Percentiles rank a stretch among this genome's conserved stretches.
phyloP scores from a whole-genome alignment of 2,888 invertebrate genomes.

The Podabrus alpinus region DNA sequence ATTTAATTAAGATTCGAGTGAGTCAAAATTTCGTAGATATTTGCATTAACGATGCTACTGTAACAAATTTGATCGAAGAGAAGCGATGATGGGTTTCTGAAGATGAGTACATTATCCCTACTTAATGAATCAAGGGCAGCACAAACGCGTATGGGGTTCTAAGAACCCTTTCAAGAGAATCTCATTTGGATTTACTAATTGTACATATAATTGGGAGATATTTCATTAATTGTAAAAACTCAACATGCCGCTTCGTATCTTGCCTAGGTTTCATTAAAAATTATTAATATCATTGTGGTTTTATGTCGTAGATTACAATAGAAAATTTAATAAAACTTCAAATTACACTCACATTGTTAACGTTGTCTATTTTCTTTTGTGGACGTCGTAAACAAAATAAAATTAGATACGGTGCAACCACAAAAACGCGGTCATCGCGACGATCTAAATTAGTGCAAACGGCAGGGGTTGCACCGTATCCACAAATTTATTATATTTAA shows the following conservation, averaged over 20 bases:
- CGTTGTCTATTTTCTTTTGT: not conserved
- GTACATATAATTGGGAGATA: not conserved
- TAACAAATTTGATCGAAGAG: constrained; percentile 18
- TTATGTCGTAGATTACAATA: not conserved
- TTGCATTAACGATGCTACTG: constrained; percentile 10
- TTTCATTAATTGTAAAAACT: not conserved
- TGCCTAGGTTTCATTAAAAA: not conserved
- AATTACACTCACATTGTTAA: not conserved
- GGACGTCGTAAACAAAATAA: not conserved
- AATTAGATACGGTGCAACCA: not conserved
- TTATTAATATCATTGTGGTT: not conserved
- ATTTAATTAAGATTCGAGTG: constrained; percentile 33
- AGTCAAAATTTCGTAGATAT: constrained; percentile 20
- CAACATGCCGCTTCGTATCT: not conserved
- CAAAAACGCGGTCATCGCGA: not conserved
- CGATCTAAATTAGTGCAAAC: not conserved
- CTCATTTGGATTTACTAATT: not conserved
- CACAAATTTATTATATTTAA: not conserved
- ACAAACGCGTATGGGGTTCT: constrained; percentile 6
- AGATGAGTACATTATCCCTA: constrained; percentile 9
- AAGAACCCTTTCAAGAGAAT: constrained; percentile 4
- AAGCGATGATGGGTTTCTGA: constrained; percentile 4
- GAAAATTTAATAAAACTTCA: not conserved
- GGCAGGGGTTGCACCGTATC: not conserved
- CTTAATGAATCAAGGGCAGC: constrained; percentile 10